phyloP scores from a whole-genome alignment of 2,888 invertebrate genomes.

The Abscondita cerata region DNA sequence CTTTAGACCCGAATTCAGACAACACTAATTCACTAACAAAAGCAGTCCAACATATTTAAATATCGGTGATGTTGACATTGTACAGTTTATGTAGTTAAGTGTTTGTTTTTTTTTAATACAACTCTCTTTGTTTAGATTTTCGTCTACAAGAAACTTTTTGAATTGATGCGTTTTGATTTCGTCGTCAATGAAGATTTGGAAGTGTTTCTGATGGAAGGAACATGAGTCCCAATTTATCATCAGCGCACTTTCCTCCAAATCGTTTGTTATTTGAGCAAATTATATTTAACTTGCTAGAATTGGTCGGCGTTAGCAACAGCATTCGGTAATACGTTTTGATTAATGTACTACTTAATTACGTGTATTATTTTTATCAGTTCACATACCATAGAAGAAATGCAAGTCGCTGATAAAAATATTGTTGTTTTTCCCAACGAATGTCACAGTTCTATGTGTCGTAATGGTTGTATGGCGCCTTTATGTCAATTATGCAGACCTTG shows the following conservation, averaged over 20 bases:
- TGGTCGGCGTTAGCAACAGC: constrained; percentile 75
- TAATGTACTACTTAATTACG: constrained; percentile 52
- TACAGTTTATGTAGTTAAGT: constrained; percentile 15
- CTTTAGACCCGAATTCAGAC: too few species aligned
- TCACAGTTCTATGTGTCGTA: constrained; percentile 61
- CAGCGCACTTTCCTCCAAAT: constrained; percentile 91
- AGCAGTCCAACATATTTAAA: too few species aligned
- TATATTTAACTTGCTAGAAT: constrained; percentile 78
- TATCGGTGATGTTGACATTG: too few species aligned
- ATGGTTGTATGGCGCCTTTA: constrained; percentile 68
- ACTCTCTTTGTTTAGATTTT: constrained; percentile 54
- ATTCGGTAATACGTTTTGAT: constrained; percentile 56
- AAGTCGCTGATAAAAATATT: constrained; percentile 80
- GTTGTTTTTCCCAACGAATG: constrained; percentile 78
- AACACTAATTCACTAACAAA: too few species aligned
- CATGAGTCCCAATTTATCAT: constrained; percentile 97
- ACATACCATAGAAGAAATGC: constrained; percentile 63
- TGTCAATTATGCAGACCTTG: constrained; percentile 86
- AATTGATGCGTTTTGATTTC: constrained; percentile 94
- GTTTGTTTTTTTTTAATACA: constrained; percentile 22
- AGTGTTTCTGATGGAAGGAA: constrained; percentile 95
- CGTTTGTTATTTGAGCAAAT: constrained; percentile 91
- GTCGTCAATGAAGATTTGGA: constrained; percentile 86
- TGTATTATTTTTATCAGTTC: constrained; percentile 11
- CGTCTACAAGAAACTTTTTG: constrained; percentile 81